Conservation (phyloP, 2,113 vertebrate genomes). For the Menura novaehollandiae region DNA sequence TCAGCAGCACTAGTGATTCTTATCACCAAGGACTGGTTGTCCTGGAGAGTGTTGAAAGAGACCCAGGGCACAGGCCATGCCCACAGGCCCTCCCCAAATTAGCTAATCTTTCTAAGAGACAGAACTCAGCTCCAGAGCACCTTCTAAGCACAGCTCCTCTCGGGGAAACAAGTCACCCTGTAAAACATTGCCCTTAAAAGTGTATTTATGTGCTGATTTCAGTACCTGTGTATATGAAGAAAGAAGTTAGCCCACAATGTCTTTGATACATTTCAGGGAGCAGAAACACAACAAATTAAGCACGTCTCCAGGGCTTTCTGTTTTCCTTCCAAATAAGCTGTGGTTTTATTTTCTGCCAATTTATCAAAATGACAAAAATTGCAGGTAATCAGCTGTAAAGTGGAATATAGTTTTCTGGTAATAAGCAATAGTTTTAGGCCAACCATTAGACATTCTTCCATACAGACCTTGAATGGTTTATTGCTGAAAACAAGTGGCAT, state of each 20-base stretch:
- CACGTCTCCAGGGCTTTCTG: not conserved
- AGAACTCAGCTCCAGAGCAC: not conserved
- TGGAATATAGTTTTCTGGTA: not conserved
- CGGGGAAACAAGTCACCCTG: accelerated
- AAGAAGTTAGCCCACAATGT: not conserved
- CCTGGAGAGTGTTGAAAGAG: not conserved
- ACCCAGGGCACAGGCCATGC: not conserved
- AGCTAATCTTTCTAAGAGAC: not conserved
- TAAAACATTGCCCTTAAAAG: not conserved
- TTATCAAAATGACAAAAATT: not conserved
- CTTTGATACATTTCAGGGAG: not conserved
- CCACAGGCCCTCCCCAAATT: not conserved
- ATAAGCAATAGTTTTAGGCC: not conserved
- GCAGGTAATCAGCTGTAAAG: not conserved
- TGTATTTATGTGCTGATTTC: not conserved
- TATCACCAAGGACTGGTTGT: not conserved
- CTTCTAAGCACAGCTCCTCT: not conserved
- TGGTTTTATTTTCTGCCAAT: not conserved
- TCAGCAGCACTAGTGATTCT: not conserved
- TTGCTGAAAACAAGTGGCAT: not conserved
- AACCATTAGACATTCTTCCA: not conserved
- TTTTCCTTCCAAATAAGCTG: not conserved
- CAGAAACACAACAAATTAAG: not conserved
- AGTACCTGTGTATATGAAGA: not conserved
- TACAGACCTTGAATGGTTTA: not conserved